A percentile compares a stretch with the other conserved stretches of the same genome.
These are phyloP conservation scores for Podarcis siculus DNA, from an alignment of 2,797 vertebrate genomes.

Conservation along the genomic window DNA sequence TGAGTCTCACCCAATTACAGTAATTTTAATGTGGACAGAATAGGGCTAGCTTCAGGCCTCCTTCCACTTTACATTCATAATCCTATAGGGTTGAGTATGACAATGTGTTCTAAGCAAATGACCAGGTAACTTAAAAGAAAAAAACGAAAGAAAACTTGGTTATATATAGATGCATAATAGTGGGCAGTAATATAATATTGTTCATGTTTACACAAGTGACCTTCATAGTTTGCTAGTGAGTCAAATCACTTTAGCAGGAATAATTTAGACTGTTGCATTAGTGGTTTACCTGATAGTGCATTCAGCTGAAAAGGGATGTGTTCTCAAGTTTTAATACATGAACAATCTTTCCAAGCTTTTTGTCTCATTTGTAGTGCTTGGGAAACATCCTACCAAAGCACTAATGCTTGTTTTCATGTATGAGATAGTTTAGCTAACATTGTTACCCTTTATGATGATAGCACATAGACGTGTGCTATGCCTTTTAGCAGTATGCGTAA, in stretches of 20 bases:
- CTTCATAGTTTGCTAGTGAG: conserved; percentile 65
- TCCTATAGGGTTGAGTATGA: conserved; percentile 27
- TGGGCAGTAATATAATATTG: conserved; percentile 67
- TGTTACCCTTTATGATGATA: background rate
- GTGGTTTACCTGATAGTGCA: conserved; percentile 17
- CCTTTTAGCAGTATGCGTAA: too few relatives aligned
- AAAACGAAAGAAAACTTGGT: conserved; percentile 38
- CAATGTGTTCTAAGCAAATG: conserved; percentile 57
- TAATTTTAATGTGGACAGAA: background rate
- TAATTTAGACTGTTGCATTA: conserved; percentile 48
- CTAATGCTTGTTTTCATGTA: background rate
- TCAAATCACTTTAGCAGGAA: conserved; percentile 53
- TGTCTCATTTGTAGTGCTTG: background rate
- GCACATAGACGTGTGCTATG: background rate
- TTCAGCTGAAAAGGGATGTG: background rate
- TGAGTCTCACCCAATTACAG: background rate
- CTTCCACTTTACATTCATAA: background rate
- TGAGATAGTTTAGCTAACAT: background rate
- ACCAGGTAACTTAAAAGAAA: conserved; percentile 55
- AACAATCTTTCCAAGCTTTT: background rate
- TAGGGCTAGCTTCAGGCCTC: background rate
- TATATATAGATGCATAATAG: conserved; percentile 72
- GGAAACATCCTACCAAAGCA: background rate
- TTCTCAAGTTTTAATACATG: background rate
- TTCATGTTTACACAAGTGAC: conserved; percentile 62